Base-by-base conservation (phyloP, 2,797 vertebrate genomes). In the Australoheros facetus region DNA sequence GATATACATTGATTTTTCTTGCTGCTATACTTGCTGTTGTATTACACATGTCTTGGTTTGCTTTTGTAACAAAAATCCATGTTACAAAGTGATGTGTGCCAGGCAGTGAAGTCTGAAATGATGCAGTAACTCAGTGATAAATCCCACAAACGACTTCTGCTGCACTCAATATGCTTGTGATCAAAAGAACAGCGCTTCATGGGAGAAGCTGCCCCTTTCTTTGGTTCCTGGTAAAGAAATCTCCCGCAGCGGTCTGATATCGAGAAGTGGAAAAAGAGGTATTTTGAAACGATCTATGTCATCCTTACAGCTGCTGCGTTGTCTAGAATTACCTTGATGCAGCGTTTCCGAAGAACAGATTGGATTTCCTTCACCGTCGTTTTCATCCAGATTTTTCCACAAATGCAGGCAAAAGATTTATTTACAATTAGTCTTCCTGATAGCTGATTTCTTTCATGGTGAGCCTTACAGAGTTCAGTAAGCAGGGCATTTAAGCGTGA, bases 321-420 rank as follows among this genome's bases (percentile, higher is more conserved):
- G 90, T 94, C 91, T 95, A 91, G 82, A 93, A 92, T 95, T 94
- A 92, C 94, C 87, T 87, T 64, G 84, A 91, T 89, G 90, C 90
- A 88, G 91, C 82, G 30, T 90, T 94, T 92, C 92, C 85, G 82
- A 76, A 77, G 69, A 75, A 28, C 87, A 78, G 91, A 91, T 94
- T 90, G 80, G 76, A 87, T 95, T 93, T 94, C 94, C 82, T 73
- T 84, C 71, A 17, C 81, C 80, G 30, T 86, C 71, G 21, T 91
- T 91, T 94, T 91, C 48, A 34, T 87, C 77, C 75, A 71, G 69
- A 84, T 88, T 92, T 93, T 92, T 92, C 78, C 86, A 85, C 85
- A 91, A 93, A 91, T 87, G 80, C 75, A 83, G 34, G 64, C 80
- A 56, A 91, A 89, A 91, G 77, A 87, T 92, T 89, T 87, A 88